A percentile compares a stretch with the other conserved stretches of the same genome.
Evolutionary conservation across 2,113 vertebrate genomes (phyloP).

Genomic region (Crotalus viridis): DNA sequence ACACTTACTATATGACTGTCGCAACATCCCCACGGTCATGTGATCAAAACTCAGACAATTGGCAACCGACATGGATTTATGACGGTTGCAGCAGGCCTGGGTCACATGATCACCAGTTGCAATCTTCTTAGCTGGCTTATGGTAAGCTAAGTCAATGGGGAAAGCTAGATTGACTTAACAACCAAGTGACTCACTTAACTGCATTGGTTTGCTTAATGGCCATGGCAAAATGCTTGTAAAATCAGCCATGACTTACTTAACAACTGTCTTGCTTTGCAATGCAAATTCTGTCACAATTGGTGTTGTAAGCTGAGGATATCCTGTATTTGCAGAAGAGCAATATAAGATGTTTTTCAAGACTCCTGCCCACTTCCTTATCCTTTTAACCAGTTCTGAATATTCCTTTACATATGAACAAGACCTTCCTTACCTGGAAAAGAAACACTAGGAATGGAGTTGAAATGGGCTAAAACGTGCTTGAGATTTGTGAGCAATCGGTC

Average conservation of each 20-base stretch:
- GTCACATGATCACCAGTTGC: not conserved
- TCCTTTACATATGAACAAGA: not conserved
- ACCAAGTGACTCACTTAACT: not conserved
- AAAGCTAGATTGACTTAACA: not conserved
- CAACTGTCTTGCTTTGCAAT: not conserved
- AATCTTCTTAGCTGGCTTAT: not conserved
- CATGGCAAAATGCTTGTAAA: too few relatives aligned
- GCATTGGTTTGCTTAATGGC: not conserved
- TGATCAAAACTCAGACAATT: not conserved
- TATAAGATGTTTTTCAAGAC: not conserved
- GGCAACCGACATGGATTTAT: not conserved
- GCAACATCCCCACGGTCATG: not conserved
- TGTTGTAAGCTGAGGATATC: not conserved
- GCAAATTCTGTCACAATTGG: not conserved
- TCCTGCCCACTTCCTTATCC: not conserved
- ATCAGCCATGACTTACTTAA: not conserved
- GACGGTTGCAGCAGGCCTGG: not conserved
- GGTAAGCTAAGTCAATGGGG: not conserved
- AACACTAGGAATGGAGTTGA: not conserved
- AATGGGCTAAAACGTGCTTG: rapidly evolving
- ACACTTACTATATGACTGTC: not conserved
- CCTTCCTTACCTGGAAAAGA: rapidly evolving
- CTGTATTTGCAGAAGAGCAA: not conserved
- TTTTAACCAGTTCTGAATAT: not conserved
- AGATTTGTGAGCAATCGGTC: not conserved